Percentiles rank a stretch among this genome's conserved stretches.
Evolutionary conservation across 2,888 invertebrate genomes (phyloP).

Genomic region (Anthophora plumipes): DNA sequence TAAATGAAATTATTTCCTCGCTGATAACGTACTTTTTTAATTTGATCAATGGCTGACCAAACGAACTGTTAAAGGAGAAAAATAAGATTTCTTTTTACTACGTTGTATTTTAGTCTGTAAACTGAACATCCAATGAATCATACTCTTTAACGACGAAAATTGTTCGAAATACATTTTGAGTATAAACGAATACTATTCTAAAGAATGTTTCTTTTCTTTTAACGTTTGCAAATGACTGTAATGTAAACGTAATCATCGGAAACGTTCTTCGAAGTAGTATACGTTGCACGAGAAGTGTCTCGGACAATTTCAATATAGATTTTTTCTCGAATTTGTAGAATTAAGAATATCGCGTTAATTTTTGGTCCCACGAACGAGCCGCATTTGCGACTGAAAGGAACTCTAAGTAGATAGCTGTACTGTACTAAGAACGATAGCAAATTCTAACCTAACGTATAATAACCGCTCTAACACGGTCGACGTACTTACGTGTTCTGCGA

Average conservation of each 20-base stretch:
- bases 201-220: not conserved
- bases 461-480: constrained; percentile 59
- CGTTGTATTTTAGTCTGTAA: no score
- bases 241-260: not conserved
- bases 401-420: constrained; percentile 58
- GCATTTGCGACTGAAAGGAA: constrained; percentile 14
- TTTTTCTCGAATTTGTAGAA: not conserved
- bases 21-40: no score
- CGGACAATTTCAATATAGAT: not conserved
- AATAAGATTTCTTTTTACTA: no score
- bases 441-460: constrained; percentile 56
- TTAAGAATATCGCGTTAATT: not conserved
- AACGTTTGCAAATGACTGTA: not conserved
- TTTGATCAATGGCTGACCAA: no score
- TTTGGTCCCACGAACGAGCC: constrained; percentile 56
- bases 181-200: not conserved
- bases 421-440: constrained; percentile 35
- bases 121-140: no score
- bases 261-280: not conserved
- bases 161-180: no score
- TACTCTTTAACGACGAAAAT: no score
- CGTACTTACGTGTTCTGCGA: constrained; percentile 17
- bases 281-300: not conserved
- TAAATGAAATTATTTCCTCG: no score
- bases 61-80: no score